phyloP scores from a whole-genome alignment of 2,113 vertebrate species.

The Corythoichthys haematopterus region DNA sequence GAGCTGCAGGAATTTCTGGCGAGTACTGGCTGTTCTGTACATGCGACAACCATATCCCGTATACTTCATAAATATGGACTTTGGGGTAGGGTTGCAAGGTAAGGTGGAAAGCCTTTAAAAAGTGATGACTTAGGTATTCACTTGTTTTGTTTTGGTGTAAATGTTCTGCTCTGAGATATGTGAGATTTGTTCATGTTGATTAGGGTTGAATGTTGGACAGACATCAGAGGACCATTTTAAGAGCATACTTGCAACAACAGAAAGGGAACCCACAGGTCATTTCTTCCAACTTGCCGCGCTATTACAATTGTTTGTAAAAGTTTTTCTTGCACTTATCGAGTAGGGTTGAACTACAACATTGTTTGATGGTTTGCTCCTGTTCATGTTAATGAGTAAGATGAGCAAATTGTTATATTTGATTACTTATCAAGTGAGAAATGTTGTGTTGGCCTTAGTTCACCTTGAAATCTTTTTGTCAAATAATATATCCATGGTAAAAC shows the following conservation, averaged over 20 bases:
- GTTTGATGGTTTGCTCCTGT: background rate
- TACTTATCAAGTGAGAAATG: background rate
- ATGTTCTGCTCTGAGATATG: background rate
- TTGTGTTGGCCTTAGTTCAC: background rate
- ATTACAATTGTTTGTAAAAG: background rate
- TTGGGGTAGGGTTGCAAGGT: background rate
- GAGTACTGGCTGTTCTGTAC: background rate
- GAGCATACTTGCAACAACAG: background rate
- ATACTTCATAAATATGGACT: slow-evolving; percentile 1
- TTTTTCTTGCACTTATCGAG: background rate
- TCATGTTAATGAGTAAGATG: background rate
- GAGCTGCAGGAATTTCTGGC: slow-evolving; percentile 2
- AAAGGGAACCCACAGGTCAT: background rate
- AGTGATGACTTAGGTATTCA: background rate
- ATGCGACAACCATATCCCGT: background rate
- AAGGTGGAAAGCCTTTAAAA: background rate
- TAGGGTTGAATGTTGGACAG: background rate
- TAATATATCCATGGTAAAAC: background rate
- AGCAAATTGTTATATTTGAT: background rate
- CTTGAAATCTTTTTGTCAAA: background rate
- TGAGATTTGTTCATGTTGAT: background rate
- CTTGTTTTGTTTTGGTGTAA: background rate
- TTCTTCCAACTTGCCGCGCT: background rate
- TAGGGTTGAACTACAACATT: background rate
- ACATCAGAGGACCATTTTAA: background rate